phyloP scores from a whole-genome alignment of 2,888 invertebrate genomes.

The Hydrotaea cyrtoneurina region DNA sequence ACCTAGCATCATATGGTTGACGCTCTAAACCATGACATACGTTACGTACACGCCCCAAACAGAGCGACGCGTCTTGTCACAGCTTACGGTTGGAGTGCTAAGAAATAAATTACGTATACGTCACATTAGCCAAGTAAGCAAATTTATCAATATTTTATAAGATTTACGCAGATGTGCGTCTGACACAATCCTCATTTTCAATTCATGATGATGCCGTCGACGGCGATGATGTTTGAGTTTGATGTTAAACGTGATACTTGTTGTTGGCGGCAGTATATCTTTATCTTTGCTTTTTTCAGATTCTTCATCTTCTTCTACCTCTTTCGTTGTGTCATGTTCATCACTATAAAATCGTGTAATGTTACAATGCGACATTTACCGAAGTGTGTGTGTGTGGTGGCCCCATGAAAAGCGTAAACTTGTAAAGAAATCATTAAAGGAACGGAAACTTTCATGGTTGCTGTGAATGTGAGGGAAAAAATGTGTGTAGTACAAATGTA shows the following conservation, averaged over 20 bases:
- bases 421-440: conserved; percentile 27
- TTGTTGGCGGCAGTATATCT: not conserved
- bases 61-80: no score
- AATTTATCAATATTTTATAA: conserved; percentile 34
- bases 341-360: not conserved
- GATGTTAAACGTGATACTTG: conserved; percentile 20
- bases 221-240: not conserved
- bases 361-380: not conserved
- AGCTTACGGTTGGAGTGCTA: not conserved
- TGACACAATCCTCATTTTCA: not conserved
- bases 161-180: not conserved
- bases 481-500: not conserved
- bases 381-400: not conserved
- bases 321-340: not conserved
- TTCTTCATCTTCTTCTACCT: not conserved
- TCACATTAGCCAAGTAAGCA: conserved; percentile 12
- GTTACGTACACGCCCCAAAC: no score
- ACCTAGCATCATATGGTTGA: no score
- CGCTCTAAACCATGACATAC: no score
- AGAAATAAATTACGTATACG: not conserved
- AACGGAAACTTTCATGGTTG: conserved; percentile 16
- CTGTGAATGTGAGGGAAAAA: not conserved
- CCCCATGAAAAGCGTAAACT: not conserved
- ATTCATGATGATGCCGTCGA: not conserved
- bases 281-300: not conserved